Evolutionary conservation across 2,113 vertebrate genomes (phyloP), one percentile per base, ranked within the genome.

Genomic region (Pseudopodoces humilis): DNA sequence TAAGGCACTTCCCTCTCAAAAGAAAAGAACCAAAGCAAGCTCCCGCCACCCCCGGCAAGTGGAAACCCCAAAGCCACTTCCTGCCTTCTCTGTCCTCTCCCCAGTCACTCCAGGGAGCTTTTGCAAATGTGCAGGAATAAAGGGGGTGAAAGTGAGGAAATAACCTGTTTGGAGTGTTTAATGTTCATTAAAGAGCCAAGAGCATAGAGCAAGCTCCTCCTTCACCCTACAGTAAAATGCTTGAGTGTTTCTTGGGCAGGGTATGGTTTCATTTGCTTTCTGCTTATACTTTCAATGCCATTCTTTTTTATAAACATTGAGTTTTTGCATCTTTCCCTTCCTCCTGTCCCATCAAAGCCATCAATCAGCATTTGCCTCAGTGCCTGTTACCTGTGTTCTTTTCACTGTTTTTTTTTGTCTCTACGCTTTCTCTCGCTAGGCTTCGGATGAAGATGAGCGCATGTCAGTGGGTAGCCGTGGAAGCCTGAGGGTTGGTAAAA

Each of bases 391-490:
- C 43, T 68, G 72, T 88, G 68, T 63, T 58, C 89, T 92, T 92
- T 94, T 95, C 94, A 96, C 64, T 80, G 47, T 20, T 96, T 88
- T 39, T 96, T 96, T 94, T 95, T 60, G 95, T 70, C 95, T 96
- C 72, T 88, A 56, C 53, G 79, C 93, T 91, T 90, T 97, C 95
- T 98, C 90, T 93, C 18, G 59, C 22, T 97, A 99, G 99, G 98
- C 98, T 63, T 99, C 99, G 15, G 99, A 99, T 64, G 99, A 99
- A 68, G 99, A 99, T 64, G 99, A 99, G 88, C 98, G 96, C 92
- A 96, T 98, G 98, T 99, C 99, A 31, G 98, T 99, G 96, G 98
- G 98, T 84, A 99, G 99, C 97, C 98, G 98, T 25, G 98, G 98
- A 97, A 99, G 98, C 85, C 96, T 98, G 86, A 97, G 98, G 99